These are phyloP conservation scores for Drosophila ohnishii DNA, from an alignment of 1,140 invertebrate genomes.

Conservation along the genomic window DNA sequence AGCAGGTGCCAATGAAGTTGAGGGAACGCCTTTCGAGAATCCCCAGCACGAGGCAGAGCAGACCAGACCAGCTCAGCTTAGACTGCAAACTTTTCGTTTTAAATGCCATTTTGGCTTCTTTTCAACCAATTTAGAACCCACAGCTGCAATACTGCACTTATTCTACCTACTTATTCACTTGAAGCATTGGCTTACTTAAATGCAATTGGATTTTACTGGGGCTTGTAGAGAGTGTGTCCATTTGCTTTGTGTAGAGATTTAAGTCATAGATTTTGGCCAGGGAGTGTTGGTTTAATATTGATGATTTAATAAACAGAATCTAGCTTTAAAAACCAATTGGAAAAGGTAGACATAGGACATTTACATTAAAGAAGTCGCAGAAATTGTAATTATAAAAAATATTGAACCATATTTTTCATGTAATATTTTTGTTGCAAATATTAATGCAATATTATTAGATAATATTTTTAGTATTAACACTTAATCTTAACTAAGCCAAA, in stretches of 20 bases:
- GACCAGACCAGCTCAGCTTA: not conserved
- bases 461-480: no score
- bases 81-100: conserved; percentile 40
- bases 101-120: conserved; percentile 41
- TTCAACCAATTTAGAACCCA: conserved; percentile 30
- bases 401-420: no score
- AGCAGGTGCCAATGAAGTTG: conserved; percentile 36
- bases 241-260: conserved; percentile 11
- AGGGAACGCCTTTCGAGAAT: conserved; percentile 18
- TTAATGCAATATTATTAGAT: no score
- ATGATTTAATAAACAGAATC: not conserved
- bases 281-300: not conserved
- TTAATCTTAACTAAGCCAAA: not conserved
- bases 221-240: conserved; percentile 7
- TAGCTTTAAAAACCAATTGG: not conserved
- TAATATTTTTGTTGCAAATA: no score
- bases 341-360: not conserved
- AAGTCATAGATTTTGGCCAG: not conserved
- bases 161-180: conserved; percentile 27
- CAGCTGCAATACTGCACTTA: conserved; percentile 32
- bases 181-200: conserved; percentile 27
- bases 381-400: no score
- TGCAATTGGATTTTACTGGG: conserved; percentile 24
- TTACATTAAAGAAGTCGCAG: no score
- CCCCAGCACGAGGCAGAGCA: not conserved